Evolutionary conservation across 2,797 vertebrate species (phyloP), one percentile per base, ranked within the genome.

Genomic region (Spinibarbus caldwelli): DNA sequence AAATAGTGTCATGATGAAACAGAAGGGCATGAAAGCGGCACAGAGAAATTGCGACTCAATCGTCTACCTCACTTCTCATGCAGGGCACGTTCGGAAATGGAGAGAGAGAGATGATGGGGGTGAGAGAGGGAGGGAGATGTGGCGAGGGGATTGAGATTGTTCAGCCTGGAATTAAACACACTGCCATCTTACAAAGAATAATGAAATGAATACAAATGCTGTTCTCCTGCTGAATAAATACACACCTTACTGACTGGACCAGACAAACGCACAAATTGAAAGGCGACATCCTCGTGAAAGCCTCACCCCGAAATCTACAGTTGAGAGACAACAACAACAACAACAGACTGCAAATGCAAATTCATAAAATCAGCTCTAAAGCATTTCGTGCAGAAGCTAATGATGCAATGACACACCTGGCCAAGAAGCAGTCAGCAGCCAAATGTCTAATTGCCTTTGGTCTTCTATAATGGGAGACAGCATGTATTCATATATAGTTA

Each of bases 21-120:
- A 87, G 90, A 88, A 86, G 85, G 77, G 72, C 86, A 83, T 85
- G 85, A 66, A 80, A 87, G 85, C 85, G 67, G 80, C 73, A n/a
- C 72, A 80, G 87, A 78, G 85, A 88, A 88, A 90, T 86, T 88
- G 88, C 64, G 85, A 86, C 87, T 92, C 86, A 86, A 86, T 90
- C 88, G 89, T 82, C 72, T 29, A 38, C 82, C 85, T 88, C 70
- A 70, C 90, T 90, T 89, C 84, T 88, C 89, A 92, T 89, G 89
- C 79, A 88, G 89, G 87, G 78, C 88, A 90, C 83, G 82, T 86
- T 82, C 62, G 68, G 52, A 81, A 71, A 71, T 29, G 66, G 62
- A 34, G 83, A 87, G 85, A 70, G 83, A 84, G 70, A 85, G 67
- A 84, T 84, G 72, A 84, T 81, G 80, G 83, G 87, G 5, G 78